Evolutionary conservation across 1,140 invertebrate species (phyloP).

Genomic region (Centruroides vittatus): DNA sequence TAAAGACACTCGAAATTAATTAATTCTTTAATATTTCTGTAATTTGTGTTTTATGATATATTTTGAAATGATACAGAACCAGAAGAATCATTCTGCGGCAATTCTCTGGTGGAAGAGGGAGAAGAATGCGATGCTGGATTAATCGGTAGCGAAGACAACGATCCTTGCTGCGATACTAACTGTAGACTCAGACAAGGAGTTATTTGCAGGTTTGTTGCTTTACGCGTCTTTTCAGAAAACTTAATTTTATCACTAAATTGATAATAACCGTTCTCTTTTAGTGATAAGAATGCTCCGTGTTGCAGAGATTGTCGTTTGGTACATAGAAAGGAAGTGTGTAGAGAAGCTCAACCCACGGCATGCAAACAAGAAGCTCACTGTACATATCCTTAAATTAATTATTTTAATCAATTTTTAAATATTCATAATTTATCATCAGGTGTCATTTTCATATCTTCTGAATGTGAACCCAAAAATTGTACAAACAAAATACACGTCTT

Average conservation of each 20-base stretch:
- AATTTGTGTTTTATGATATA: not conserved
- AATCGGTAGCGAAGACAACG: constrained; percentile 80
- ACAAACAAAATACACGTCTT: no score
- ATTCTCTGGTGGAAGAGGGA: constrained; percentile 79
- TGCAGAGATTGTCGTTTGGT: constrained; percentile 80
- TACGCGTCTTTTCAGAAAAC: no score
- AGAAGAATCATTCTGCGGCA: constrained; percentile 87
- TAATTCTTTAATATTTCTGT: not conserved
- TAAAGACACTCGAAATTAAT: not conserved
- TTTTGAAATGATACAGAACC: constrained; percentile 44
- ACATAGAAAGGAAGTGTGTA: constrained; percentile 52
- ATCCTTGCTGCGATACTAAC: constrained; percentile 81
- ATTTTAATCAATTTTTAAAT: not conserved
- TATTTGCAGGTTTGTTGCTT: constrained; percentile 53
- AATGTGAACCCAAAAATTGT: no score
- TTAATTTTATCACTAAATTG: no score
- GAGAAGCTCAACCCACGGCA: constrained; percentile 70
- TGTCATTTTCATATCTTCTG: not conserved
- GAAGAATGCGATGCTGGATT: constrained; percentile 89
- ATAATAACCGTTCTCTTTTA: constrained; percentile 26
- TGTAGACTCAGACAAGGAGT: constrained; percentile 73
- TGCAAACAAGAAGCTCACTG: constrained; percentile 65
- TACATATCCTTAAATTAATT: constrained; percentile 13
- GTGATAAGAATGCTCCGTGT: constrained; percentile 89
- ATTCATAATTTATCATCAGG: constrained; percentile 8